Conservation (phyloP, 2,888 invertebrate species). For the Dynastes hyllus region DNA sequence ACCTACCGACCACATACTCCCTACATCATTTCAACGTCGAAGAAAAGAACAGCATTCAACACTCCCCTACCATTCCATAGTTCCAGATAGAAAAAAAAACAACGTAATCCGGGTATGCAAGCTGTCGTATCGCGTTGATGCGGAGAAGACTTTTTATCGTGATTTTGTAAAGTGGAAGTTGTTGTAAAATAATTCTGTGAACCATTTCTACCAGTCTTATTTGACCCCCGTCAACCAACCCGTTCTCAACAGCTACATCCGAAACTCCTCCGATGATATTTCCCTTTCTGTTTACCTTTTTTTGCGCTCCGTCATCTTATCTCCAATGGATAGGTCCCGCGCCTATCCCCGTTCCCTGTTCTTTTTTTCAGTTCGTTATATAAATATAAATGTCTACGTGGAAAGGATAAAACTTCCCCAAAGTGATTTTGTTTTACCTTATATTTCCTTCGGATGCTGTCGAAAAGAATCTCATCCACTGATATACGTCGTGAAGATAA, state of each 20-base stretch:
- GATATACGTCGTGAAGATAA: slow-evolving; percentile 1
- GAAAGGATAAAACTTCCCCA: slow-evolving; percentile 30
- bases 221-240: not conserved
- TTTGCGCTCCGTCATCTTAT: not conserved
- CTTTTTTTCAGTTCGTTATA: slow-evolving; percentile 20
- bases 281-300: slow-evolving; percentile 33
- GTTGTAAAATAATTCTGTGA: slow-evolving; percentile 40
- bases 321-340: not conserved
- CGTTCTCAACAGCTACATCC: not conserved
- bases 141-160: slow-evolving; percentile 34
- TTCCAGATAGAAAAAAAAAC: not conserved
- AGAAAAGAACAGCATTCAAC: not conserved
- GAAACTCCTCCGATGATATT: slow-evolving; percentile 15
- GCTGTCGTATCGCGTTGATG: not conserved
- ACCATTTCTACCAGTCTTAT: slow-evolving; percentile 11
- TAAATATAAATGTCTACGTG: slow-evolving; percentile 45
- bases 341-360: not conserved
- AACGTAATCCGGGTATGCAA: not conserved
- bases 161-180: slow-evolving; percentile 44
- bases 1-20: not conserved
- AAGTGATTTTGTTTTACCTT: slow-evolving; percentile 46
- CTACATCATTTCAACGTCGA: slow-evolving; percentile 4
- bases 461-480: slow-evolving; percentile 14
- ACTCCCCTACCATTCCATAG: not conserved
- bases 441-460: slow-evolving; percentile 3